A percentile compares a stretch with the other conserved stretches of the same genome.
These are phyloP conservation scores for Charadrius vociferus DNA, from an alignment of 2,113 vertebrate genomes.

Conservation along the genomic window DNA sequence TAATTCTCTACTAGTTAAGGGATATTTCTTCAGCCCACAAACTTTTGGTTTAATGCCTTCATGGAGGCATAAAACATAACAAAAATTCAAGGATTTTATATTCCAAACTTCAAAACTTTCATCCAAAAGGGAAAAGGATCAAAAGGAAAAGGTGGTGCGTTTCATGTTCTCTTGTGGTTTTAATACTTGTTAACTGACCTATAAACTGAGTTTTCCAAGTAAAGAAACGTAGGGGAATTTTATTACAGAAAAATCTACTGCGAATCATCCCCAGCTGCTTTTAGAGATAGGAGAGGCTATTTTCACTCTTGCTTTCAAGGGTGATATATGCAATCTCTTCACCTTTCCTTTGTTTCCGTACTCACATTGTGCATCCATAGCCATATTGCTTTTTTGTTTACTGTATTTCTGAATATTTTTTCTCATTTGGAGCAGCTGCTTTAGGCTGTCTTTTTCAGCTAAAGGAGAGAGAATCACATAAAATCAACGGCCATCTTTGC, in stretches of 20 bases:
- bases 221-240: constrained; percentile 68
- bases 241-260: constrained; percentile 54
- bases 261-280: constrained; percentile 60
- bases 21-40: constrained; percentile 60
- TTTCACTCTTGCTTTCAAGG: constrained; percentile 32
- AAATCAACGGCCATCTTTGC: background rate
- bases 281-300: constrained; percentile 23
- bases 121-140: constrained; percentile 56
- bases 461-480: background rate
- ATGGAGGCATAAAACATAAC: constrained; percentile 61
- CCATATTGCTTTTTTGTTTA: background rate
- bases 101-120: constrained; percentile 64
- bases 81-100: constrained; percentile 65
- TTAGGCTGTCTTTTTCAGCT: background rate
- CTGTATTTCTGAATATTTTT: background rate
- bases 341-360: constrained; percentile 36
- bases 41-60: constrained; percentile 64
- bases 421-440: constrained; percentile 6
- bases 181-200: constrained; percentile 76
- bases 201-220: constrained; percentile 73
- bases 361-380: background rate
- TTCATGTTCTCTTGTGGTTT: constrained; percentile 74
- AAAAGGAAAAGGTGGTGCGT: constrained; percentile 61
- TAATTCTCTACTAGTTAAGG: constrained; percentile 27
- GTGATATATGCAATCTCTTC: background rate